A percentile compares a stretch with the other conserved stretches of the same genome.
Evolutionary conservation across 2,113 vertebrate genomes (phyloP).

Genomic region (Cheilinus undulatus): DNA sequence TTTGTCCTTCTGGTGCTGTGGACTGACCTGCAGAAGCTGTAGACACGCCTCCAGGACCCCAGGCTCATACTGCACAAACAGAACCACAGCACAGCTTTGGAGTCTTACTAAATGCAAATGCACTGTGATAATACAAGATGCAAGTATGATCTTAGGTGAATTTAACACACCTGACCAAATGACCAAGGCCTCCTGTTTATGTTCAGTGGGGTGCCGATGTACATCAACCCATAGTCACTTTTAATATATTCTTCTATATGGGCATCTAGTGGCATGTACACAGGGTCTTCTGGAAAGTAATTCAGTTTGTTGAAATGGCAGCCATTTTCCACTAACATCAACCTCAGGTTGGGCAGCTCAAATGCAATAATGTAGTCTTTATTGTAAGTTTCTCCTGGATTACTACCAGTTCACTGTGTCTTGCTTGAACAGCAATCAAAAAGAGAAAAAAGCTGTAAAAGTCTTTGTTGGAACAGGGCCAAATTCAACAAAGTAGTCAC

Average conservation of each 20-base stretch:
- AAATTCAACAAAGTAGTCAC: too few relatives aligned
- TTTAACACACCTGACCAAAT: constrained; percentile 70
- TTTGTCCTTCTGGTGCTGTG: constrained; percentile 52
- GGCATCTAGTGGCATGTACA: constrained; percentile 64
- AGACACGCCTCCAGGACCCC: constrained; percentile 73
- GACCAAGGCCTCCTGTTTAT: constrained; percentile 59
- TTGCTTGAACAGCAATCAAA: too few relatives aligned
- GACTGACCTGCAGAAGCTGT: constrained; percentile 68
- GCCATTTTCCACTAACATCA: too few relatives aligned
- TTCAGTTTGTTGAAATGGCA: neutral
- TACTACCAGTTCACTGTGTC: too few relatives aligned
- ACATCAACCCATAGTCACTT: constrained; percentile 70
- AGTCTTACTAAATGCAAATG: neutral
- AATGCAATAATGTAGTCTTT: too few relatives aligned
- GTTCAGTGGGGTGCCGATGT: constrained; percentile 63
- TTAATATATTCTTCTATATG: constrained; percentile 71
- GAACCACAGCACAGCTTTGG: neutral
- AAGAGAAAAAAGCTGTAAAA: too few relatives aligned
- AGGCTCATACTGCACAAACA: constrained; percentile 65
- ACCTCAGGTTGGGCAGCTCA: too few relatives aligned
- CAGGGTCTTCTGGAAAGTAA: constrained; percentile 65
- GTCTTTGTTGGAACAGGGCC: too few relatives aligned
- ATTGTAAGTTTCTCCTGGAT: too few relatives aligned
- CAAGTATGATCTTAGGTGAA: neutral
- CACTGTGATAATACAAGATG: neutral